Evolutionary conservation across 1,140 invertebrate genomes (phyloP), one percentile per base, ranked within the genome.

Genomic region (Oreohelix idahoensis): DNA sequence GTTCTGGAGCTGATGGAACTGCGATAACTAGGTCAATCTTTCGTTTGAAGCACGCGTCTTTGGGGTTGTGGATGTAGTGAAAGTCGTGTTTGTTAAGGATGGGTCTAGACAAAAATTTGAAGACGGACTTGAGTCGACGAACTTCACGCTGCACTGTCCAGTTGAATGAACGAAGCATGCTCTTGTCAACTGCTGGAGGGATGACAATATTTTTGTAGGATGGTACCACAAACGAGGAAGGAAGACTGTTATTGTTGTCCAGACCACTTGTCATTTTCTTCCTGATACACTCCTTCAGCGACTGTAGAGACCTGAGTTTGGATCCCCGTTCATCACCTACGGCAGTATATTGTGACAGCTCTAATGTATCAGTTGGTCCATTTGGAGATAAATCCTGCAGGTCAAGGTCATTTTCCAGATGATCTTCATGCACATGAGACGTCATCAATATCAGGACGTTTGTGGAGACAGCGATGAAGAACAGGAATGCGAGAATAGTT

Each of bases 11-110:
- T 17, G 75, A 77, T 20, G 75, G 75, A 15, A 77, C 49, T 10
- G 75, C 75, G 5, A 77, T 51, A 20, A 77, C 49, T 15, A 77
- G 29, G n/a, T 51, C 45, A 11, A 73, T 73, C n/a, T 73, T 39
- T 42, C 71, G 10, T 26, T 45, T 73, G 11, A 42, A 1, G 71
- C 71, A 73, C 1, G 36, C 38, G 38, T 73, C 71, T 42, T 73
- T 20, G 2, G 71, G 71, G 38, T 73, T 73, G 71, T 73, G 71
- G 11, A 73, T 73, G 71, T 73, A 73, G 2, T 23, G 23, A 36
- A 26, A 73, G n/a, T 73, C 71, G 23, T 73, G 71, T 26, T 20
- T 39, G 10, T 23, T 42, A 8, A 73, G 39, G 0, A 73, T 26
- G 0, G 71, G 71, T 42, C 38, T 38, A 45, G 71, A 42, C n/a